Percentiles rank a stretch among this genome's conserved stretches.
These are phyloP conservation scores for Margarornis squamiger DNA, from an alignment of 2,797 vertebrate genomes.

Conservation along the genomic window DNA sequence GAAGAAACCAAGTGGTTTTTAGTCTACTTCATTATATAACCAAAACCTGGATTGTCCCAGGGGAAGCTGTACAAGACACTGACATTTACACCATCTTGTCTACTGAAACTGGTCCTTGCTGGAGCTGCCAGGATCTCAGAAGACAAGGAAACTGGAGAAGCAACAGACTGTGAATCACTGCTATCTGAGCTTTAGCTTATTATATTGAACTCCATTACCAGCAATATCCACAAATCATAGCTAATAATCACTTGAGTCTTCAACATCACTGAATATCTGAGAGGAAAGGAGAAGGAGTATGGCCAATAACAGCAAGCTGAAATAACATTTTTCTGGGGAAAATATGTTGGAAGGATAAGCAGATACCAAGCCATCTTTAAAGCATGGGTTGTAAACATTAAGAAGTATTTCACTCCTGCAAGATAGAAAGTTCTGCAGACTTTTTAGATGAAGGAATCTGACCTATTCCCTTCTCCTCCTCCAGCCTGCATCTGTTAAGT, in stretches of 20 bases:
- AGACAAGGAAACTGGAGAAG: background rate
- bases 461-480: background rate
- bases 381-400: background rate
- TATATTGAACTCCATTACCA: background rate
- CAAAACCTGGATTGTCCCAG: background rate
- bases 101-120: background rate
- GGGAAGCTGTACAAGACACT: background rate
- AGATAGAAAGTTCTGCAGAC: background rate
- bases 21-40: background rate
- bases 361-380: background rate
- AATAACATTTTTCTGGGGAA: slow-evolving; percentile 9
- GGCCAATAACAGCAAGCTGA: background rate
- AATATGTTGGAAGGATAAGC: background rate
- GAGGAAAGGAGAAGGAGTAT: background rate
- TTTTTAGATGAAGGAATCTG: background rate
- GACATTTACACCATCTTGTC: accelerated
- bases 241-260: background rate
- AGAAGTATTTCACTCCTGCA: background rate
- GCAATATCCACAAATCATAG: background rate
- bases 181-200: background rate
- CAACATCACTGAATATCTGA: background rate
- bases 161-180: background rate
- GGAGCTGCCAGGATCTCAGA: background rate
- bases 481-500: background rate
- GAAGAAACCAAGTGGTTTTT: background rate